Evolutionary conservation across 2,113 vertebrate species (phyloP).

Genomic region (Notothenia coriiceps): DNA sequence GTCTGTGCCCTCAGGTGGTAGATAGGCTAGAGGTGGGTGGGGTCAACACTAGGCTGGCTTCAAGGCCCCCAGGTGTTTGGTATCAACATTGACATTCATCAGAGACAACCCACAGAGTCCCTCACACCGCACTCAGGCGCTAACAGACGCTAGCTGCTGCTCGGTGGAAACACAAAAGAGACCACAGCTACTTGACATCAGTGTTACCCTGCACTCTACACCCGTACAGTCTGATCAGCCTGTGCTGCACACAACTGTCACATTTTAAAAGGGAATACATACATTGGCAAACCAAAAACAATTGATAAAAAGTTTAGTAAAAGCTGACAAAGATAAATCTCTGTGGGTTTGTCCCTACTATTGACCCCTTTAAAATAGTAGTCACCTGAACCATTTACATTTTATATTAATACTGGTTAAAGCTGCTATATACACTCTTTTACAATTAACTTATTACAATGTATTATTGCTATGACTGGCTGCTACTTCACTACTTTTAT

Average conservation of each 20-base stretch:
- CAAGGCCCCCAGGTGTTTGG: conserved; percentile 78
- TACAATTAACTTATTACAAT: no score
- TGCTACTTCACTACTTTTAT: no score
- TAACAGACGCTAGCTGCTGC: conserved; percentile 30
- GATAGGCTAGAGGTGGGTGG: conserved; percentile 43
- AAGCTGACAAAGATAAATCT: no score
- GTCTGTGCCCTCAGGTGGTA: conserved; percentile 35
- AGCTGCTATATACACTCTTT: no score
- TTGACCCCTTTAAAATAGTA: no score
- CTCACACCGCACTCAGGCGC: conserved; percentile 14
- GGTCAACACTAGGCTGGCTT: conserved; percentile 48
- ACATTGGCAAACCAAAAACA: no score
- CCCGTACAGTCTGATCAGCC: not conserved
- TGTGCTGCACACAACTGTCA: not conserved
- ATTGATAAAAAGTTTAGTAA: no score
- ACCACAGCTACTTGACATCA: conserved; percentile 36
- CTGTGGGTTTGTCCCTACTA: no score
- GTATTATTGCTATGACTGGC: no score
- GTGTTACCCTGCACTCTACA: not conserved
- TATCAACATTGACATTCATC: conserved; percentile 75
- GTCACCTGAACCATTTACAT: no score
- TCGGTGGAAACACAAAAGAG: conserved; percentile 54
- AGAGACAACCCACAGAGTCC: conserved; percentile 47
- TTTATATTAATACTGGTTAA: no score
- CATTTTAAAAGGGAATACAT: not conserved